Evolutionary conservation across 2,113 vertebrate genomes (phyloP).

Genomic region (Neodontobutis hainanensis): DNA sequence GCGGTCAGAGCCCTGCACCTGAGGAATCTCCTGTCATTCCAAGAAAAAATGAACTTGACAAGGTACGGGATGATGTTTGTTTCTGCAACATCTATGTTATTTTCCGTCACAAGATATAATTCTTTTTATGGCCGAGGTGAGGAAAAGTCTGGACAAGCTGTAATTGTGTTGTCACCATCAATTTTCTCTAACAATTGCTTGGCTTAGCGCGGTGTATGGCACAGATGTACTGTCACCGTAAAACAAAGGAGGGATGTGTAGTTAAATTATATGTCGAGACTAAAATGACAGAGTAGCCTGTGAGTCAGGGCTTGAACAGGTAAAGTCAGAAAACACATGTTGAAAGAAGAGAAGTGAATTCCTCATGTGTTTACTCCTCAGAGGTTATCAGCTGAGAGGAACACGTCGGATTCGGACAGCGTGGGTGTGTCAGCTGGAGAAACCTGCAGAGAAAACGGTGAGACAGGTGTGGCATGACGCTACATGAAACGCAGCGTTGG

Average conservation of each 20-base stretch:
- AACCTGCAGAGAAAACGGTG: conserved; percentile 84
- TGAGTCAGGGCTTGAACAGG: conserved; percentile 30
- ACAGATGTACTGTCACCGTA: conserved; percentile 19
- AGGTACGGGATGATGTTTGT: conserved; percentile 78
- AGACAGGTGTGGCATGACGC: background rate
- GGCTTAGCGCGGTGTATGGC: background rate
- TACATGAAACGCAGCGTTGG: background rate
- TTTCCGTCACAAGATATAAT: conserved; percentile 7
- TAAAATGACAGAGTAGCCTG: conserved; percentile 27
- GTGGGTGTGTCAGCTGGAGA: conserved; percentile 79
- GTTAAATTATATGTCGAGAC: conserved; percentile 38
- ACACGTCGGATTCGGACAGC: conserved; percentile 90
- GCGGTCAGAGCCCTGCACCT: conserved; percentile 62
- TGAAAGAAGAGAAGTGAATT: background rate
- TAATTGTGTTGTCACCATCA: conserved; percentile 57
- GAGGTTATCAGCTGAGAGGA: conserved; percentile 89
- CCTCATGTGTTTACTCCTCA: conserved; percentile 61
- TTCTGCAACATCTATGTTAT: background rate
- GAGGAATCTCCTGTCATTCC: conserved; percentile 82
- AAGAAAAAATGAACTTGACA: conserved; percentile 89
- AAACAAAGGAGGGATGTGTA: conserved; percentile 26
- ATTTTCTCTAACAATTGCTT: conserved; percentile 44
- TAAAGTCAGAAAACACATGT: conserved; percentile 12
- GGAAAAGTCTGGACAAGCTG: conserved; percentile 34
- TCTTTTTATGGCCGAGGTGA: conserved; percentile 28